These are phyloP conservation scores for Pseudomyrmex concolor DNA, from an alignment of 1,140 invertebrate species.

Conservation along the genomic window DNA sequence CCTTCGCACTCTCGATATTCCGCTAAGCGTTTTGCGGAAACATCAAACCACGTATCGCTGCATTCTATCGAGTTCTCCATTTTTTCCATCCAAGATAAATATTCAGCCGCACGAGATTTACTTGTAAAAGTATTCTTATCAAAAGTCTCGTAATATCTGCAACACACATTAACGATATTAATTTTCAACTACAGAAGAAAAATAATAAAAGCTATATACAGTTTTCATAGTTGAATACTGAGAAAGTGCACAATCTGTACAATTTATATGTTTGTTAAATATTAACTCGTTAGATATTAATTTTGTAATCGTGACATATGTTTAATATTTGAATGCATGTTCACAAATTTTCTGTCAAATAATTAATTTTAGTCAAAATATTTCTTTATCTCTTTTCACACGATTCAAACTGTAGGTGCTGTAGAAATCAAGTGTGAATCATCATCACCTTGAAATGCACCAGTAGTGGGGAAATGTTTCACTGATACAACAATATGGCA, in stretches of 20 bases:
- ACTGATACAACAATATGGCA: conserved; percentile 16
- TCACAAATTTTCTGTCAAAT: no score
- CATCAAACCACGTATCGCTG: conserved; percentile 87
- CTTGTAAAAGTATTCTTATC: conserved; percentile 71
- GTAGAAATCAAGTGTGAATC: conserved; percentile 39
- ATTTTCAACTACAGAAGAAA: conserved; percentile 3
- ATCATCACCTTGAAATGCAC: conserved; percentile 56
- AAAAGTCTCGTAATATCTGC: conserved; percentile 77
- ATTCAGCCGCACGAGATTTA: conserved; percentile 79
- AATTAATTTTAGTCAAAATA: not conserved
- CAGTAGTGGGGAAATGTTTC: conserved; percentile 52
- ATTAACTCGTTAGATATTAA: no score
- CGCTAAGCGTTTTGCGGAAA: conserved; percentile 85
- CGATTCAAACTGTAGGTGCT: conserved; percentile 39
- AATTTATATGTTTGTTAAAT: no score
- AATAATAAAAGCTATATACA: conserved; percentile 1
- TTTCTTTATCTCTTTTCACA: not conserved
- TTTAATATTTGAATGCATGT: no score
- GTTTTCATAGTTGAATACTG: no score
- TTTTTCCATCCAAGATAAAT: conserved; percentile 86
- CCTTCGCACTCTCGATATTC: conserved; percentile 88
- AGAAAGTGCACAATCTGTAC: no score
- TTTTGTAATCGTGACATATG: no score
- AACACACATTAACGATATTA: conserved; percentile 47
- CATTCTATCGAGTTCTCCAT: conserved; percentile 86